Percentiles rank a stretch among this genome's conserved stretches.
These are phyloP conservation scores for Mythimna albipuncta DNA, from an alignment of 2,888 invertebrate species.

Conservation along the genomic window DNA sequence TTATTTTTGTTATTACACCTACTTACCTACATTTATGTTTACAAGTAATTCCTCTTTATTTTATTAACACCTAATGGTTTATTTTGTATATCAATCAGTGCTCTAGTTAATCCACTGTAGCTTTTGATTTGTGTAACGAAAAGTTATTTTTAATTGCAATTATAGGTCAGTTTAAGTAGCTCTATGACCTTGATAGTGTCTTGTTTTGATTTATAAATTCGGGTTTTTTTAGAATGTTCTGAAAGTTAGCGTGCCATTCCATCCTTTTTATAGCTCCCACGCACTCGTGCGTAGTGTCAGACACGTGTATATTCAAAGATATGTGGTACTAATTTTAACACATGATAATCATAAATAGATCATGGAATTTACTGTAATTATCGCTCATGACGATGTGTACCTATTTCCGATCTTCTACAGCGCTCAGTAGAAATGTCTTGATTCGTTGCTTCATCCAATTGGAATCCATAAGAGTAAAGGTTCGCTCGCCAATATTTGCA, in stretches of 20 bases:
- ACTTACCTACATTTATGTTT: slow-evolving; percentile 40
- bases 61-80: slow-evolving; percentile 38
- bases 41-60: slow-evolving; percentile 37
- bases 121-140: slow-evolving; percentile 26
- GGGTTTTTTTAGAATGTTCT: slow-evolving; percentile 14
- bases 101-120: slow-evolving; percentile 18
- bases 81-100: slow-evolving; percentile 40
- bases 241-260: slow-evolving; percentile 10
- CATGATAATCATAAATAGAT: slow-evolving; percentile 4
- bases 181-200: slow-evolving; percentile 41
- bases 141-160: slow-evolving; percentile 38
- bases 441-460: background rate
- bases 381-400: background rate
- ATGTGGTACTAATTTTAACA: background rate
- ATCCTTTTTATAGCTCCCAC: slow-evolving; percentile 13
- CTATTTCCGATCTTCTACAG: background rate
- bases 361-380: background rate
- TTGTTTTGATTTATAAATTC: slow-evolving; percentile 33
- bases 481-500: background rate
- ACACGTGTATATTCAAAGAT: slow-evolving; percentile 15
- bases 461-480: background rate
- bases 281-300: slow-evolving; percentile 14
- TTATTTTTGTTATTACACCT: slow-evolving; percentile 1
- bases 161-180: slow-evolving; percentile 48
- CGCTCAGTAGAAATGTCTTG: background rate